Percentiles rank a stretch among this genome's conserved stretches.
Evolutionary conservation across 2,888 invertebrate genomes (phyloP).

Genomic region (Acanthosepion esculentum): DNA sequence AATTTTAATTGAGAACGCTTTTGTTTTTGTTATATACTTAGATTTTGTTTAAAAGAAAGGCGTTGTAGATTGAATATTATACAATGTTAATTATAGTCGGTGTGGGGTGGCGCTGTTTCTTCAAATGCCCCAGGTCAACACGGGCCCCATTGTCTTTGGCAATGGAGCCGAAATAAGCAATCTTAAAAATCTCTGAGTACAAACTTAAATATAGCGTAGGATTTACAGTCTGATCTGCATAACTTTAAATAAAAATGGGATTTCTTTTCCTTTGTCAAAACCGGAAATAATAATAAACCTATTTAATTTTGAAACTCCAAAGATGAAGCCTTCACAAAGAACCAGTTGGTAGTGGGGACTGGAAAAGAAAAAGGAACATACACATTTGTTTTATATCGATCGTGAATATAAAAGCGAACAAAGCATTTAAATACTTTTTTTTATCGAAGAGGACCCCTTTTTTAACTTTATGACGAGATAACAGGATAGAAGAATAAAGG

Average conservation of each 20-base stretch:
- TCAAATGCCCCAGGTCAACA: neutral
- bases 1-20: too few species aligned
- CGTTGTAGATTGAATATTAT: neutral
- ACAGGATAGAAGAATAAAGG: neutral
- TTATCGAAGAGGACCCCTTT: too few species aligned
- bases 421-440: too few species aligned
- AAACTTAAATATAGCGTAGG: neutral
- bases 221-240: neutral
- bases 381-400: neutral
- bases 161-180: neutral
- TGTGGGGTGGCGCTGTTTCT: neutral
- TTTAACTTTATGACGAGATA: neutral
- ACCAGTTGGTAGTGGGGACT: neutral
- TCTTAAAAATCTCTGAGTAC: neutral
- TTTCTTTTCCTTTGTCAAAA: neutral
- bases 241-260: neutral
- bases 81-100: neutral
- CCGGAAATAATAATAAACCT: neutral
- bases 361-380: neutral
- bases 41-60: neutral
- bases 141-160: neutral
- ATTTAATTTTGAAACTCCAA: neutral
- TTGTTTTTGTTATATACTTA: too few species aligned
- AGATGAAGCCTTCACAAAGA: neutral
- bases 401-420: too few species aligned